These are phyloP conservation scores for Coturnix japonica DNA, from an alignment of 2,113 vertebrate genomes.

Conservation along the genomic window DNA sequence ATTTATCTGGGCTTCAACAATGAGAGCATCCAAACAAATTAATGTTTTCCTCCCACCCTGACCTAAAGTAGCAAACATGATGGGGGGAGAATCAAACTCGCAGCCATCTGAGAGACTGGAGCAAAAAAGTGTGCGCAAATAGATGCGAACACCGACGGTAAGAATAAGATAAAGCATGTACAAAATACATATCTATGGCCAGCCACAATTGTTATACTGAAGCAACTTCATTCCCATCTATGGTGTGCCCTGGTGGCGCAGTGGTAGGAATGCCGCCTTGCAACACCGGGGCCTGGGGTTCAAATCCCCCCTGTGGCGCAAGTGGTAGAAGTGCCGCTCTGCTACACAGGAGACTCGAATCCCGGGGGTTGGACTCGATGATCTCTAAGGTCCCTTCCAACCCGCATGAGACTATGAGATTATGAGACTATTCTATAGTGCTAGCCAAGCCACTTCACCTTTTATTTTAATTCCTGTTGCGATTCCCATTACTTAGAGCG, in stretches of 20 bases:
- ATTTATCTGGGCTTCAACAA: not conserved
- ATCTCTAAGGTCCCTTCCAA: no score
- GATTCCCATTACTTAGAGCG: not conserved
- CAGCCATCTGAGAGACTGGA: not conserved
- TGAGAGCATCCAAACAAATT: not conserved
- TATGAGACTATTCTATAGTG: not conserved
- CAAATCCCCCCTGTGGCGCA: no score
- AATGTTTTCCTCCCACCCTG: not conserved
- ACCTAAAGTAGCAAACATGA: not conserved
- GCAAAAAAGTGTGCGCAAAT: not conserved
- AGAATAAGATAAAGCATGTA: not conserved
- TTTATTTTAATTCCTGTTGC: not conserved
- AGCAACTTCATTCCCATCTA: not conserved
- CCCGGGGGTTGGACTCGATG: no score
- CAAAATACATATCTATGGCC: not conserved
- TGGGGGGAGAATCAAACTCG: not conserved
- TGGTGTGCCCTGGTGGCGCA: no score
- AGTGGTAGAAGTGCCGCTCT: no score
- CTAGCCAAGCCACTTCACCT: not conserved
- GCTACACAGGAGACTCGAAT: no score
- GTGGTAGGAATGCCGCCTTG: no score
- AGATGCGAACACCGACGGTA: not conserved
- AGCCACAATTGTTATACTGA: not conserved
- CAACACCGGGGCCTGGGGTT: no score
- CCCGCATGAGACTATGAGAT: no score